These are phyloP conservation scores for Stenodema calcarata DNA, from an alignment of 2,888 invertebrate genomes.

Conservation along the genomic window DNA sequence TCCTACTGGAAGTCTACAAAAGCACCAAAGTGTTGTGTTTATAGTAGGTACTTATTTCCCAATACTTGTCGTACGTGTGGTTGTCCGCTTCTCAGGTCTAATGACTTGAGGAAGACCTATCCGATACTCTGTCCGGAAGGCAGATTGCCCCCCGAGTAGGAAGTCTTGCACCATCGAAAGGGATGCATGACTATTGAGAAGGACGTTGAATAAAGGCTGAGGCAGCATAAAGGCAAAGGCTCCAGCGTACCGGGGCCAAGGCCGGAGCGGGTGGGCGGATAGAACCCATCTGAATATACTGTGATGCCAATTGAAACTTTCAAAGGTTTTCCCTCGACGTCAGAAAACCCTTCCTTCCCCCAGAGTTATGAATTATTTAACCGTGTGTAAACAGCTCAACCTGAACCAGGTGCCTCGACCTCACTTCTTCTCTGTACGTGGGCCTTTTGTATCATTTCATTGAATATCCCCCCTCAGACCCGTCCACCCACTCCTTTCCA, in stretches of 20 bases:
- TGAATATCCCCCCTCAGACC: slow-evolving; percentile 1
- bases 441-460: slow-evolving; percentile 45
- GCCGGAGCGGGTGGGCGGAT: not conserved
- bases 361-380: slow-evolving; percentile 53
- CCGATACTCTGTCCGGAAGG: not conserved
- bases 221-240: slow-evolving; percentile 12
- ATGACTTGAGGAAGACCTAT: not conserved
- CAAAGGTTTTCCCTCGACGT: slow-evolving; percentile 50
- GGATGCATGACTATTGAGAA: slow-evolving; percentile 16
- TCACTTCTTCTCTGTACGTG: not conserved
- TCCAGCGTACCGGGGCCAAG: not conserved
- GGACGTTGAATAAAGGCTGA: slow-evolving; percentile 18
- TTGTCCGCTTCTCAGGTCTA: too few species aligned
- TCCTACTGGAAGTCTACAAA: too few species aligned
- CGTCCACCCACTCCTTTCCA: too few species aligned
- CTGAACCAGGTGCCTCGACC: not conserved
- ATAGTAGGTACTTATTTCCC: too few species aligned
- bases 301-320: slow-evolving; percentile 53
- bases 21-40: too few species aligned
- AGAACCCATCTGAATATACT: slow-evolving; percentile 51
- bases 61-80: too few species aligned
- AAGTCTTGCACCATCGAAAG: not conserved
- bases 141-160: not conserved
- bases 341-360: slow-evolving; percentile 26
- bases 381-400: slow-evolving; percentile 44